These are phyloP conservation scores for Hapalemur alaotrensis DNA, from an alignment of 2,797 vertebrate genomes.

Conservation along the genomic window DNA sequence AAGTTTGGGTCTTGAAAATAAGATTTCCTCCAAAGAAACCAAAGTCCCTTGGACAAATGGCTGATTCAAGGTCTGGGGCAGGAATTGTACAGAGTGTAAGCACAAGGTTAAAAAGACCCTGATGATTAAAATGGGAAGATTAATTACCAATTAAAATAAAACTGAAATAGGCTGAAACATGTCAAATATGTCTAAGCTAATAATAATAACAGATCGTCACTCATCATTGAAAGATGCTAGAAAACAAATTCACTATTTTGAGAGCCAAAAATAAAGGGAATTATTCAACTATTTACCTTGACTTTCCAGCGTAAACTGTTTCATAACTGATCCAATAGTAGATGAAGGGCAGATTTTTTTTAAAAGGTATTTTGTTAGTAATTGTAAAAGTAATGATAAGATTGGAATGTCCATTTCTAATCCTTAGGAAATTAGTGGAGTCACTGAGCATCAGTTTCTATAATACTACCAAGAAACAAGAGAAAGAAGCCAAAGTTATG, in stretches of 20 bases:
- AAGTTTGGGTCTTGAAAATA: neutral
- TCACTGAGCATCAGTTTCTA: neutral
- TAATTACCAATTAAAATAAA: neutral
- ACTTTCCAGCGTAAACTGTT: neutral
- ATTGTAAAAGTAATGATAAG: neutral
- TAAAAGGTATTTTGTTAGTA: neutral
- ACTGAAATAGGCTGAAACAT: neutral
- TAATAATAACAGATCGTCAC: neutral
- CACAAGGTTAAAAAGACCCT: neutral
- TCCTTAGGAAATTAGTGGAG: neutral
- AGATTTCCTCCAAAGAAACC: neutral
- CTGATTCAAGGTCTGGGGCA: neutral
- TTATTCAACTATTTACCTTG: neutral
- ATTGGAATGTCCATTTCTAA: neutral
- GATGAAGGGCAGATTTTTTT: neutral
- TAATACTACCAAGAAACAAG: neutral
- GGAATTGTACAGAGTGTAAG: neutral
- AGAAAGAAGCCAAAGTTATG: neutral
- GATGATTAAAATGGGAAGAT: neutral
- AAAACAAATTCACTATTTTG: neutral
- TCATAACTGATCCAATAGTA: neutral
- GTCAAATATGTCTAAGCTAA: neutral
- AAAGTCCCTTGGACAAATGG: neutral
- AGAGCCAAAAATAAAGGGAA: slow-evolving; percentile 15
- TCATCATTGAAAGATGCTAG: neutral